Evolutionary conservation across 2,888 invertebrate genomes (phyloP).

Genomic region (Geophilus truncorum): DNA sequence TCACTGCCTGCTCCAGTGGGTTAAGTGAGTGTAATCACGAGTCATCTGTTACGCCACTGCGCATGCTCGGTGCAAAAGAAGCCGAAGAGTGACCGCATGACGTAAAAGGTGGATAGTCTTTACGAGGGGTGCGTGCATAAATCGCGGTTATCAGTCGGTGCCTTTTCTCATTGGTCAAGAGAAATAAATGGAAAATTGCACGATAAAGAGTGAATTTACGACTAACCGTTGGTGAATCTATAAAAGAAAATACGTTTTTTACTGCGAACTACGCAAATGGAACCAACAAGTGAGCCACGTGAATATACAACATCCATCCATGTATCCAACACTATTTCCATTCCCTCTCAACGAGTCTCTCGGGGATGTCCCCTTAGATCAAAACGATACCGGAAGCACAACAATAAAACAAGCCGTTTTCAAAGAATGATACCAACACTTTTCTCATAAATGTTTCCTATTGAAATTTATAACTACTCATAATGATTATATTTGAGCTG

Average conservation of each 20-base stretch:
- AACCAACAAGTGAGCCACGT: background rate
- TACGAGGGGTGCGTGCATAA: background rate
- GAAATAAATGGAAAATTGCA: slow-evolving; percentile 10
- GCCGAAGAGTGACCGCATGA: slow-evolving; percentile 10
- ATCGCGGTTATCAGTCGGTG: background rate
- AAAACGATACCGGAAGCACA: background rate
- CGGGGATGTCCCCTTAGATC: background rate
- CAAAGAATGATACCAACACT: background rate
- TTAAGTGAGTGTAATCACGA: slow-evolving; percentile 5
- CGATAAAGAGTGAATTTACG: background rate
- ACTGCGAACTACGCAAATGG: background rate
- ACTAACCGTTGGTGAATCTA: background rate
- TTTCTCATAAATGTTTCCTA: too few relatives aligned
- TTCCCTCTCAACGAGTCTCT: background rate
- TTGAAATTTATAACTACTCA: too few relatives aligned
- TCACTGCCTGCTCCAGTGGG: background rate
- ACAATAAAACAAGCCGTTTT: too few relatives aligned
- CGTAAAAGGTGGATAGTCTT: background rate
- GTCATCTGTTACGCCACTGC: background rate
- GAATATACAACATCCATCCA: background rate
- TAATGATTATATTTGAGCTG: too few relatives aligned
- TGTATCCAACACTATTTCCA: background rate
- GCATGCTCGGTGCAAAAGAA: too few relatives aligned
- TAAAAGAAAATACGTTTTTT: slow-evolving; percentile 10
- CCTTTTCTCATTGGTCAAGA: slow-evolving; percentile 4